Evolutionary conservation across 2,888 invertebrate genomes (phyloP).

Genomic region (Phanerotoma sp.): DNA sequence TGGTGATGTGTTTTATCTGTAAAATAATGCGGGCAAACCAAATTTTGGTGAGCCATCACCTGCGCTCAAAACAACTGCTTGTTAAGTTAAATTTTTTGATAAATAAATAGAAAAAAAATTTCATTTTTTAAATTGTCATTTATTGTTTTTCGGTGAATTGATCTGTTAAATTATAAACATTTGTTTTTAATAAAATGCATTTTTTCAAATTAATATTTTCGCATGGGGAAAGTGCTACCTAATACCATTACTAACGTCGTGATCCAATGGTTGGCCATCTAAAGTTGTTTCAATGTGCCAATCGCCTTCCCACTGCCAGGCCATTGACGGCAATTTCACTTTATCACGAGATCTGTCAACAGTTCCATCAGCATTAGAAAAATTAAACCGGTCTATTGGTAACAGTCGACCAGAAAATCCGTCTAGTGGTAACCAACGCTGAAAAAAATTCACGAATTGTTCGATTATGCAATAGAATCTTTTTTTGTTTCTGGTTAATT

Average conservation of each 20-base stretch:
- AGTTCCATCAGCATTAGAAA: conserved; percentile 82
- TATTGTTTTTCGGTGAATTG: conserved; percentile 42
- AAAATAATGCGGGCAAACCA: conserved; percentile 38
- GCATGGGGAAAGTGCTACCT: too few species aligned
- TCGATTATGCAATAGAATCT: too few species aligned
- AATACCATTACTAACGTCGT: conserved; percentile 65
- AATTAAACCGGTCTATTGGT: conserved; percentile 85
- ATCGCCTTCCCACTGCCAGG: conserved; percentile 96
- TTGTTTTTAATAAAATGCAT: too few species aligned
- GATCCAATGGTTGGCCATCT: conserved; percentile 83
- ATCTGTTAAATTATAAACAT: conserved; percentile 44
- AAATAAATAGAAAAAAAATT: conserved; percentile 5
- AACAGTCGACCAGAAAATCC: conserved; percentile 81
- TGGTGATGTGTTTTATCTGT: conserved; percentile 39
- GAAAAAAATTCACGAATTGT: conserved; percentile 37
- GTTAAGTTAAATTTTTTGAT: too few species aligned
- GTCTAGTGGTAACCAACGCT: conserved; percentile 88
- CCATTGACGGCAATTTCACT: conserved; percentile 87
- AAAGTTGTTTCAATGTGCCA: conserved; percentile 85
- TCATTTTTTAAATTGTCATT: conserved; percentile 1
- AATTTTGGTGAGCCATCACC: conserved; percentile 32
- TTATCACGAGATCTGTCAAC: conserved; percentile 76
- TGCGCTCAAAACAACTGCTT: conserved; percentile 28
- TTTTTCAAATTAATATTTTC: too few species aligned
- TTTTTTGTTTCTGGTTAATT: background rate